These are phyloP conservation scores for Hetaerina americana DNA, from an alignment of 1,140 invertebrate species.

Conservation along the genomic window DNA sequence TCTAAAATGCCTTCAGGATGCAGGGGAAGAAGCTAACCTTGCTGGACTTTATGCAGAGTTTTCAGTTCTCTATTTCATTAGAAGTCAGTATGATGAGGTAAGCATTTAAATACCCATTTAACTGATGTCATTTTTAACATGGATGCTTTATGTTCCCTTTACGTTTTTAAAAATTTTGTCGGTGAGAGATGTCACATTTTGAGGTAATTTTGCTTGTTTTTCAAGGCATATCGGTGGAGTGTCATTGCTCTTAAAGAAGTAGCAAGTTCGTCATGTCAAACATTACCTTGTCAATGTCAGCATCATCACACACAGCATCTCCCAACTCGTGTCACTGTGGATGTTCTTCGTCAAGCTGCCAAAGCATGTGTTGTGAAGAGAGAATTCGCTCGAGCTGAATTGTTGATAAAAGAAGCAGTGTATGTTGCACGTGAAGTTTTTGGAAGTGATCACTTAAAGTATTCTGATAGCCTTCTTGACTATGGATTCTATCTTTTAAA, in stretches of 20 bases:
- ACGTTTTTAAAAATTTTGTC: too few species aligned
- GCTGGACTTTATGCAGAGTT: constrained; percentile 66
- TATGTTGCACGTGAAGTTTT: constrained; percentile 54
- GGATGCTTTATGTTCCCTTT: too few species aligned
- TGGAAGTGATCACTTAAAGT: constrained; percentile 57
- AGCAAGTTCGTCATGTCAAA: constrained; percentile 37
- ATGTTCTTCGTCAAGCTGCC: constrained; percentile 67
- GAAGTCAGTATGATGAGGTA: constrained; percentile 69
- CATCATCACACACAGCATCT: constrained; percentile 10
- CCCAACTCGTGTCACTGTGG: constrained; percentile 42
- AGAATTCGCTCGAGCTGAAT: constrained; percentile 62
- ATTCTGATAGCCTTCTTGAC: constrained; percentile 69
- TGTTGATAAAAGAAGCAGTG: constrained; percentile 69
- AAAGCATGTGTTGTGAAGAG: constrained; percentile 79
- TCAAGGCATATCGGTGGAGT: constrained; percentile 51
- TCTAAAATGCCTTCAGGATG: constrained; percentile 34
- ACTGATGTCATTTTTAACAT: background rate
- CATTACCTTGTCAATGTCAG: background rate
- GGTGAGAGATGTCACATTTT: too few species aligned
- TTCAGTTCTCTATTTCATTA: constrained; percentile 60
- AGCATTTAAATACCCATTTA: too few species aligned
- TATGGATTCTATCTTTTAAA: constrained; percentile 84
- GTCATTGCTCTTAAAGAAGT: constrained; percentile 53
- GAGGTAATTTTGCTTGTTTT: constrained; percentile 15
- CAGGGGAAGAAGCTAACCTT: constrained; percentile 37